A percentile compares a stretch with the other conserved stretches of the same genome.
Conservation (phyloP, 2,888 invertebrate genomes). For the Pristionchus mayeri region DNA sequence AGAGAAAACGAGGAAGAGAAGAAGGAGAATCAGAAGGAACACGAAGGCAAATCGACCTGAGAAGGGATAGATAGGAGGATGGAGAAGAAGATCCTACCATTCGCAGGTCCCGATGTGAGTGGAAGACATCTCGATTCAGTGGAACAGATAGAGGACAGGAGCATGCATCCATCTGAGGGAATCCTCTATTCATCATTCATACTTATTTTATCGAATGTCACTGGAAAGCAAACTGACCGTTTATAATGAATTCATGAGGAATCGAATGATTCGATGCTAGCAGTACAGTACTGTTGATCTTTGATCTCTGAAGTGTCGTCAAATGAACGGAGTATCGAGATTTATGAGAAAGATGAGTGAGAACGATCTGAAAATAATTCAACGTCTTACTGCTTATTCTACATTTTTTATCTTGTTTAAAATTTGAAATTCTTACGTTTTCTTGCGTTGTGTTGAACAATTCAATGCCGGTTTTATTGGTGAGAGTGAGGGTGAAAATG, state of each 20-base stretch:
- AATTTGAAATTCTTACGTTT: background rate
- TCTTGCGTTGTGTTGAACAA: slow-evolving; percentile 55
- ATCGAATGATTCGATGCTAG: slow-evolving; percentile 9
- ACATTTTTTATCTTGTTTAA: background rate
- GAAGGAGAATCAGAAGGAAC: slow-evolving; percentile 57
- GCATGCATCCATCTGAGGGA: slow-evolving; percentile 65
- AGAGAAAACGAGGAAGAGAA: slow-evolving; percentile 63
- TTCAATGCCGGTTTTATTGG: slow-evolving; percentile 51
- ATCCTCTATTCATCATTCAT: background rate
- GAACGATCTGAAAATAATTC: slow-evolving; percentile 57
- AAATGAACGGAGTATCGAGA: slow-evolving; percentile 62
- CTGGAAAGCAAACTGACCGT: background rate
- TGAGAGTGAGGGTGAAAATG: slow-evolving; percentile 54
- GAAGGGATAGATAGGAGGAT: slow-evolving; percentile 11
- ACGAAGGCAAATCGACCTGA: slow-evolving; percentile 55
- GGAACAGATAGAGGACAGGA: slow-evolving; percentile 72
- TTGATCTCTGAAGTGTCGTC: slow-evolving; percentile 44
- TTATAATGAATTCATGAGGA: slow-evolving; percentile 20
- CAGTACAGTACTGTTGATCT: background rate
- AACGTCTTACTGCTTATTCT: background rate
- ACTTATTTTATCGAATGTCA: background rate
- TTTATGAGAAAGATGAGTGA: slow-evolving; percentile 57
- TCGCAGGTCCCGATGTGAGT: slow-evolving; percentile 37
- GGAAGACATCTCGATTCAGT: slow-evolving; percentile 60
- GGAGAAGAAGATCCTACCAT: background rate